Conservation (phyloP, 2,113 vertebrate genomes). For the Calidris pygmaea region DNA sequence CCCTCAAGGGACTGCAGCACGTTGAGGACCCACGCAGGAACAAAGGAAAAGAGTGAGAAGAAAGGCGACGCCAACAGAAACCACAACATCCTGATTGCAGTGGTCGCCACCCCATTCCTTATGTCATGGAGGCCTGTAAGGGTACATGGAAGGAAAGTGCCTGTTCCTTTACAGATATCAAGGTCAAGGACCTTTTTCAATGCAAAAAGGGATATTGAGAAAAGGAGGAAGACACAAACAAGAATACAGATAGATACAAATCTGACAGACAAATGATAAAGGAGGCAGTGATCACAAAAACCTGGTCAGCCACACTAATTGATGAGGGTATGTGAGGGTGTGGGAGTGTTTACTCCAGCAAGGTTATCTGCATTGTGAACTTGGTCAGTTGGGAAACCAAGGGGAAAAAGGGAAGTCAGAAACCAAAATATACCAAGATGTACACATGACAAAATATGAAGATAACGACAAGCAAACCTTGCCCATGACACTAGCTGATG, state of each 20-base stretch:
- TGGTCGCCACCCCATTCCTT: rapidly evolving
- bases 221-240: background rate
- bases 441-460: background rate
- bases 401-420: background rate
- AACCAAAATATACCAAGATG: background rate
- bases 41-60: background rate
- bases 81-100: background rate
- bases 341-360: background rate
- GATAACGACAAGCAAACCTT: background rate
- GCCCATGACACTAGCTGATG: background rate
- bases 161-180: background rate
- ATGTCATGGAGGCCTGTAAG: background rate
- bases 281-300: background rate
- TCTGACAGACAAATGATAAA: background rate
- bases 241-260: background rate
- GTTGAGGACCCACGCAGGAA: rapidly evolving
- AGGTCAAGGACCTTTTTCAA: background rate
- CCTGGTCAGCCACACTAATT: background rate
- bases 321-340: background rate
- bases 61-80: background rate
- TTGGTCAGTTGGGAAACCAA: background rate
- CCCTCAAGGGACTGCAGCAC: background rate
- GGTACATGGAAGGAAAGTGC: background rate
- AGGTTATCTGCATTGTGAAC: background rate
- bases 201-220: background rate